Evolutionary conservation across 92 coral and sea anemone species (phyloP), one percentile per base, ranked within the genome.

Genomic region (Palythoa grandiflora): DNA sequence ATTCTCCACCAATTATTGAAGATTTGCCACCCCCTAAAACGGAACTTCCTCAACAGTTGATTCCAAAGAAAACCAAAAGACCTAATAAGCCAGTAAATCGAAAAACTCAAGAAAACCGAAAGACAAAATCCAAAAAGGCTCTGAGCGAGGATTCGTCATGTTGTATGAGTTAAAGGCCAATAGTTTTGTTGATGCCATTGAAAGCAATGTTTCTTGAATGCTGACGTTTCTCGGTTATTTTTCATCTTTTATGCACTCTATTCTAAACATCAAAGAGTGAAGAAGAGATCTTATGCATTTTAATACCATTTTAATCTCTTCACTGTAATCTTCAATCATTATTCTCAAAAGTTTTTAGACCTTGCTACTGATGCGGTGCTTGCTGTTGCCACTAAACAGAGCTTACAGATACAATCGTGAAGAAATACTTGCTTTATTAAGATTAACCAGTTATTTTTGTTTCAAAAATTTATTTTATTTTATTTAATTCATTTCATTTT

Each of bases 81-180:
- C 52, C 15, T 13, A 19, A 20, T 11, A 81, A 66, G 6, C 15
- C 35, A 19, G 15, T 61, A 17, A 66, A 68, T 47, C 14, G 38
- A 61, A 81, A 61, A 61, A 79, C 59, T 61, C 84, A n/a, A 38
- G 50, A n/a, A 21, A 81, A 44, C 37, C 44, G 60, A 81, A 81
- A 81, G 44, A 48, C 40, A 65, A 81, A 81, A 3, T 50, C 63
- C 0, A 81, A 68, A 14, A 81, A 81, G 39, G 9, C 1, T 47
- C 14, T 40, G 21, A 40, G 60, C 38, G 86, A 81, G 14, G 86
- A 81, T 19, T 54, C 86, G 20, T 65, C 74, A 21, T 81, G 86
- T 16, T 81, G 86, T 44, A 65, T 81, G 86, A 81, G 75, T 66
- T 81, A 53, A 81, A 54, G 68, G 21, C 54, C 68, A 16, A 28